Base-by-base conservation (phyloP, 1,140 invertebrate species). In the Drosophila neocordata region DNA sequence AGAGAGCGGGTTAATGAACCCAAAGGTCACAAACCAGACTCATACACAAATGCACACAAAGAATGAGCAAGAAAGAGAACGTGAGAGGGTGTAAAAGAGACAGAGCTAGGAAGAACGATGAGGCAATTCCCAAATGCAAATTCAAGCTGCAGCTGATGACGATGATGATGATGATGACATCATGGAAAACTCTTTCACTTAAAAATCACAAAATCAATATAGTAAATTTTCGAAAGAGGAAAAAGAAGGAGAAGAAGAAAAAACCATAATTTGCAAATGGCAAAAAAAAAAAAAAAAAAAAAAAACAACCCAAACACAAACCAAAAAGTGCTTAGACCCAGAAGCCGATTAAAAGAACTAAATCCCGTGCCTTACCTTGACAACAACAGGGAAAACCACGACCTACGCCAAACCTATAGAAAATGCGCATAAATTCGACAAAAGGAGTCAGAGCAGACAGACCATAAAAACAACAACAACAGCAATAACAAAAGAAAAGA, bases 371-470 rank as follows among this genome's bases (percentile, higher is more conserved):
- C 88, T 87, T 88, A 88, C 82, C 82, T 87, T 87, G 82, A 82
- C 84, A 69, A 69, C 75, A 72, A 65, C 73, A 78, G 72, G 18
- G 15, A 78, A 89, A 83, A 85, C 87, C 53, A 73, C 87, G 88
- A 90, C 87, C 87, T 90, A 90, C 79, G 87, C 87, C 87, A 89
- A 89, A 81, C 72, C 87, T 69, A 85, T 89, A 81, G 87, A 73
- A 84, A 89, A 89, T 89, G 82, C 82, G 82, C 82, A 85, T 87
- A 87, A 85, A 85, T 85, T 85, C 77, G 73, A 79, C 74, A 79
- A 63, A 44, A 68, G 60, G 69, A 62, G 53, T 35, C 60, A 38
- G 38, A 34, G 34, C 41, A 44, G 55, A 73, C 73, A 76, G 73
- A 76, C 73, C 73, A 69, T 76, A 73, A 65, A 65, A 69, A 55